These are phyloP conservation scores for Corbicula japonica DNA, from an alignment of 2,888 invertebrate species.

Conservation along the genomic window DNA sequence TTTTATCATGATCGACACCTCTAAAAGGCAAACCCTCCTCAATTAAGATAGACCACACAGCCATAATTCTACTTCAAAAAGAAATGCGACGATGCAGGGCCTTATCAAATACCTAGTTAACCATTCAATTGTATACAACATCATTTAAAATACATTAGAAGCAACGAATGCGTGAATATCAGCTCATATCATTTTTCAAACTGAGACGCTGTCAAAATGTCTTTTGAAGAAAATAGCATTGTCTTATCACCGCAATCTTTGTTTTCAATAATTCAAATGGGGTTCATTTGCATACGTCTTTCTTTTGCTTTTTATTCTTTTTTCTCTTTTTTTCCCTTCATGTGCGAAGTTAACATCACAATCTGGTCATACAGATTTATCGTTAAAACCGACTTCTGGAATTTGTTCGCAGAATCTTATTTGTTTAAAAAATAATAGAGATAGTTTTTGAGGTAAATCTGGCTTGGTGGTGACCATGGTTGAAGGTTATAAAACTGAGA, in stretches of 20 bases:
- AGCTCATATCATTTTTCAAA: constrained; percentile 37
- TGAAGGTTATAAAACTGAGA: too few relatives aligned
- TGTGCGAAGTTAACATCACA: too few relatives aligned
- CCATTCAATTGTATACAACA: constrained; percentile 39
- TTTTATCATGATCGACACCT: too few relatives aligned
- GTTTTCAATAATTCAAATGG: constrained; percentile 34
- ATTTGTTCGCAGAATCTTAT: too few relatives aligned
- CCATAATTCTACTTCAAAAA: constrained; percentile 29
- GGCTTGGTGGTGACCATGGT: too few relatives aligned
- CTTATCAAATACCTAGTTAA: constrained; percentile 29
- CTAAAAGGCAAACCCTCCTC: too few relatives aligned
- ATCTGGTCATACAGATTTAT: too few relatives aligned
- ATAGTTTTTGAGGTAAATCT: too few relatives aligned
- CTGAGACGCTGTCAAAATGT: constrained; percentile 36
- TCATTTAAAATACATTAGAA: constrained; percentile 67
- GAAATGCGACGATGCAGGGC: constrained; percentile 8
- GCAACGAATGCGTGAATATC: constrained; percentile 15
- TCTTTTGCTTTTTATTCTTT: constrained; percentile 3
- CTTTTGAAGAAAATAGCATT: constrained; percentile 38
- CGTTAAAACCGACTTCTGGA: too few relatives aligned
- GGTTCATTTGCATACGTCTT: constrained; percentile 9
- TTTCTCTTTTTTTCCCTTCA: not conserved
- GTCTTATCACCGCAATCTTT: constrained; percentile 36
- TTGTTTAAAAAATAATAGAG: too few relatives aligned
- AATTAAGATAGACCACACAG: constrained; percentile 44